Percentiles rank a stretch among this genome's conserved stretches.
These are phyloP conservation scores for Temnothorax rugatulus DNA, from an alignment of 2,888 invertebrate genomes.

Conservation along the genomic window DNA sequence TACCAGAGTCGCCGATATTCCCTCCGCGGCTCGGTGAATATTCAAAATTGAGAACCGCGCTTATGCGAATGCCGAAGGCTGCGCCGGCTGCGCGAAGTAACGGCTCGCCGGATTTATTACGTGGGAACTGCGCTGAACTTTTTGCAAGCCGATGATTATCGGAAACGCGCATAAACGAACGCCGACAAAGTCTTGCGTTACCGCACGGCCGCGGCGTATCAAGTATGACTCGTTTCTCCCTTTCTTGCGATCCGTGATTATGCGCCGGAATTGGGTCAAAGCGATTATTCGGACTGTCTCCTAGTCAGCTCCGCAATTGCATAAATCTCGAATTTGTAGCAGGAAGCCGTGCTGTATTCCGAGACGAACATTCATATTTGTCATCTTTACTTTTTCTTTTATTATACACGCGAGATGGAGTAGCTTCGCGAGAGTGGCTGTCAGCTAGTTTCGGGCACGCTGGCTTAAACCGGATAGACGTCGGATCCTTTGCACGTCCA, in stretches of 20 bases:
- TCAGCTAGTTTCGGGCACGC: not conserved
- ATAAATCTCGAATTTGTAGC: not conserved
- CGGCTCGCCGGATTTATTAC: slow-evolving; percentile 37
- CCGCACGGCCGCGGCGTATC: not conserved
- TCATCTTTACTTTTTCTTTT: not conserved
- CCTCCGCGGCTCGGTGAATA: slow-evolving; percentile 6
- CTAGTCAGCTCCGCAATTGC: not conserved
- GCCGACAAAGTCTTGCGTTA: not conserved
- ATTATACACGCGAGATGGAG: too few relatives aligned
- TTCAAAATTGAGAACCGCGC: slow-evolving; percentile 36
- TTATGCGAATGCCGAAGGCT: slow-evolving; percentile 14
- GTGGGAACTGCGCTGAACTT: slow-evolving; percentile 26
- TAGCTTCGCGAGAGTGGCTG: not conserved
- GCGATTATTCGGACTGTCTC: not conserved
- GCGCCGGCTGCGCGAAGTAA: slow-evolving; percentile 28
- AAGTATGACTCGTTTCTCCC: not conserved
- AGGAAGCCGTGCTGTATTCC: not conserved
- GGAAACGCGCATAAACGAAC: slow-evolving; percentile 13
- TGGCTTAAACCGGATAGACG: slow-evolving; percentile 21
- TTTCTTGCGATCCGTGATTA: not conserved
- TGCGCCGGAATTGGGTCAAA: not conserved
- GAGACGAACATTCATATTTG: not conserved
- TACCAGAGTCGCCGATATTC: slow-evolving; percentile 31
- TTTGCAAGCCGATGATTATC: slow-evolving; percentile 13
- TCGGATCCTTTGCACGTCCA: not conserved